phyloP scores from a whole-genome alignment of 2,113 vertebrate genomes.

The Leptobrachium ailaonicum region DNA sequence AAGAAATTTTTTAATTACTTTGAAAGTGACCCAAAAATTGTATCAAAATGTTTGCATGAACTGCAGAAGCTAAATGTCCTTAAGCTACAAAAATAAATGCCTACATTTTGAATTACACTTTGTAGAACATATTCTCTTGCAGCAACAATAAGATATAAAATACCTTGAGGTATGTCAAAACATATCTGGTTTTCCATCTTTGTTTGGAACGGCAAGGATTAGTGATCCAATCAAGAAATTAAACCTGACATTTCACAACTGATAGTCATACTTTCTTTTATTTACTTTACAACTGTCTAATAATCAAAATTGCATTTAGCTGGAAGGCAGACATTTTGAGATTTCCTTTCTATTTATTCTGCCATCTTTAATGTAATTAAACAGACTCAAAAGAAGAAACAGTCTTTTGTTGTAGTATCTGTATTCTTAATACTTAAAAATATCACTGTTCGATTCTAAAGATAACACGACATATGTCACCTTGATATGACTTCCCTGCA shows the following conservation, averaged over 20 bases:
- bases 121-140: conserved; percentile 58
- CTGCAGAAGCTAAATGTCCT: conserved; percentile 56
- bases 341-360: conserved; percentile 30
- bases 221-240: conserved; percentile 65
- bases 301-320: conserved; percentile 36
- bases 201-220: conserved; percentile 54
- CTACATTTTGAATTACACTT: conserved; percentile 37
- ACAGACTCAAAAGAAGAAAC: neutral
- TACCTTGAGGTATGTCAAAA: conserved; percentile 57
- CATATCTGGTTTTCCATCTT: conserved; percentile 57
- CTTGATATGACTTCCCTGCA: neutral
- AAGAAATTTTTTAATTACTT: conserved; percentile 7
- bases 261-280: conserved; percentile 50
- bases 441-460: neutral
- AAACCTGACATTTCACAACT: conserved; percentile 62
- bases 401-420: neutral
- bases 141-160: conserved; percentile 54
- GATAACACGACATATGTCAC: neutral
- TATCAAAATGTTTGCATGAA: conserved; percentile 57
- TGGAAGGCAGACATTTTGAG: conserved; percentile 41
- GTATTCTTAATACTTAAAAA: neutral
- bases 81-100: conserved; percentile 49
- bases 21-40: conserved; percentile 48
- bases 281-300: conserved; percentile 52
- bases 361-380: conserved; percentile 44